Evolutionary conservation across 2,888 invertebrate genomes (phyloP).

Genomic region (Melipona beecheii): DNA sequence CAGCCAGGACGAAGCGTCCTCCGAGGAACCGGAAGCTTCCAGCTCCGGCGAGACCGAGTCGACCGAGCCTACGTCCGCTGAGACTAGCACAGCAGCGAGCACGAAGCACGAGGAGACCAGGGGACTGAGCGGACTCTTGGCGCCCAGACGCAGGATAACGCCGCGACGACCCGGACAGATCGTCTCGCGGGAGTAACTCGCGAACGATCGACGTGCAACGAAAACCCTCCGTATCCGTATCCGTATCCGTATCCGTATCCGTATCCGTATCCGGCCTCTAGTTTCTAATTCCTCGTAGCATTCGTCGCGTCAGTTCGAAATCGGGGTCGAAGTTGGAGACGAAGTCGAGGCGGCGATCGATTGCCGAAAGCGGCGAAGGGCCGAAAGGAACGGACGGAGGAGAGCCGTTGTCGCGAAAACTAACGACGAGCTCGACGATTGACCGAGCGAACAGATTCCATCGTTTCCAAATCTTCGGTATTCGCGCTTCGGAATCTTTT

Average conservation of each 20-base stretch:
- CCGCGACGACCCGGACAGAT: conserved; percentile 86
- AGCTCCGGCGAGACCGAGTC: conserved; percentile 63
- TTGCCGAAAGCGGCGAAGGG: background rate
- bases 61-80: conserved; percentile 67
- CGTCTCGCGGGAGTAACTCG: conserved; percentile 76
- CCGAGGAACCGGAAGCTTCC: conserved; percentile 65
- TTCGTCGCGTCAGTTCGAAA: background rate
- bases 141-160: conserved; percentile 89
- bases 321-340: background rate
- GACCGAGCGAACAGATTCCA: background rate
- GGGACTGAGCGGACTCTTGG: conserved; percentile 86
- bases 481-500: conserved; percentile 1
- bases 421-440: background rate
- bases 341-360: background rate
- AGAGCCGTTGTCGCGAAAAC: background rate
- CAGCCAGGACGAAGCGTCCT: conserved; percentile 65
- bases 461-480: background rate
- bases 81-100: conserved; percentile 77
- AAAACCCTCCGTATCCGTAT: background rate
- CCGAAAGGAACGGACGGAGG: background rate
- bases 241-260: too few relatives aligned
- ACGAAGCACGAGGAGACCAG: conserved; percentile 80
- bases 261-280: conserved; percentile 1
- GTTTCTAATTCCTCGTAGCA: conserved; percentile 6
- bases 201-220: background rate